phyloP scores from a whole-genome alignment of 2,888 invertebrate genomes.

The Priocnemis perturbator region DNA sequence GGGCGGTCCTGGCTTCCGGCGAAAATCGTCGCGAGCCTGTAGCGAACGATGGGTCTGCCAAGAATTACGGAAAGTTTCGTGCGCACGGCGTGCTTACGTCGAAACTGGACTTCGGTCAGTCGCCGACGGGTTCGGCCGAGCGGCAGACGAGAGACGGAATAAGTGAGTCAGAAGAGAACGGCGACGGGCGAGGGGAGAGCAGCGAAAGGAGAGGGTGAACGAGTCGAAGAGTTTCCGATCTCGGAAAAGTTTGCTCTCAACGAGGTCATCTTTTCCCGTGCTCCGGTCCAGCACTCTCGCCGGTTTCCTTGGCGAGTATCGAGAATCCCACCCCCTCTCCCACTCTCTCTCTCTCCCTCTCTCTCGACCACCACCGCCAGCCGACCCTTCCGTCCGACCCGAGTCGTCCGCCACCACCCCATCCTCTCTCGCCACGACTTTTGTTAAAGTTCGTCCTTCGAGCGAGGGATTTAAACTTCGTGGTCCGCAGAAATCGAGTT shows the following conservation, averaged over 20 bases:
- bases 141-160: background rate
- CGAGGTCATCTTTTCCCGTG: constrained; percentile 24
- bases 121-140: too few species aligned
- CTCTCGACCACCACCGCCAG: background rate
- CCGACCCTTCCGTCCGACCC: background rate
- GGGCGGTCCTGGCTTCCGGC: background rate
- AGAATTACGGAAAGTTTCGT: constrained; percentile 34
- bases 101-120: constrained; percentile 2
- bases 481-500: constrained; percentile 33
- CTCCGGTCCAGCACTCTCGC: background rate
- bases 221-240: constrained; percentile 25
- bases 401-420: too few species aligned
- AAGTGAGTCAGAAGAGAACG: background rate
- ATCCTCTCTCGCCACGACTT: background rate
- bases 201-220: background rate
- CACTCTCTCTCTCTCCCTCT: constrained; percentile 7
- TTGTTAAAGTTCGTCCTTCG: constrained; percentile 18
- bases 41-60: constrained; percentile 4
- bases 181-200: background rate
- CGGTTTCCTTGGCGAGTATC: constrained; percentile 21
- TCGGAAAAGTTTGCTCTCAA: constrained; percentile 31
- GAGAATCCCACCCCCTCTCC: constrained; percentile 18
- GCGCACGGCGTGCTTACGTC: constrained; percentile 11
- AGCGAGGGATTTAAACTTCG: constrained; percentile 32
- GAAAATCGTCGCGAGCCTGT: too few species aligned